These are phyloP conservation scores for Tetragnatha versicolor DNA, from an alignment of 1,140 invertebrate species.

Conservation along the genomic window DNA sequence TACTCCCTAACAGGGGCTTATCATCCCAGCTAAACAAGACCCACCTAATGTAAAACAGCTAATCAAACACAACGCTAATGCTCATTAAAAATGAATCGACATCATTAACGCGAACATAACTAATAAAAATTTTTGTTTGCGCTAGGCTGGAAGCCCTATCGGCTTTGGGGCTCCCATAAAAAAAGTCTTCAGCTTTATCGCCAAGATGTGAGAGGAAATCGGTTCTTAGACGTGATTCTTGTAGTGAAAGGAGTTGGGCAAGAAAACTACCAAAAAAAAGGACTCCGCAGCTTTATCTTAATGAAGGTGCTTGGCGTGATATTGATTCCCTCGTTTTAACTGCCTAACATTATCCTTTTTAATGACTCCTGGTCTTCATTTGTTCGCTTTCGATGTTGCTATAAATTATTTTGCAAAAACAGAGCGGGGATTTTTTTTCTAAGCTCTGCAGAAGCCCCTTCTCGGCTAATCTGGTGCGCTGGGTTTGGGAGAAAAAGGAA, in stretches of 20 bases:
- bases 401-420: slow-evolving; percentile 43
- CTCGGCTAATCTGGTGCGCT: slow-evolving; percentile 13
- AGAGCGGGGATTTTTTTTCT: not conserved
- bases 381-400: slow-evolving; percentile 41
- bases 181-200: slow-evolving; percentile 15
- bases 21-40: not conserved
- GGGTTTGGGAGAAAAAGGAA: not conserved
- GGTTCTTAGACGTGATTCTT: slow-evolving; percentile 29
- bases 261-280: not conserved
- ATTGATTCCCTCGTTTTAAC: slow-evolving; percentile 44
- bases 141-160: not conserved
- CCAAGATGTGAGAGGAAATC: not conserved
- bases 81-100: slow-evolving; percentile 47
- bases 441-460: not conserved
- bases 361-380: slow-evolving; percentile 38
- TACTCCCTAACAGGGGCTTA: too few species aligned
- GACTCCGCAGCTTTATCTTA: slow-evolving; percentile 35
- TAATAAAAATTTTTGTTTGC: slow-evolving; percentile 19
- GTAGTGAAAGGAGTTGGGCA: not conserved
- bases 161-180: not conserved
- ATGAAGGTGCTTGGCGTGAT: slow-evolving; percentile 27
- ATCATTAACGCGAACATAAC: slow-evolving; percentile 14
- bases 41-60: not conserved
- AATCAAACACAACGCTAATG: slow-evolving; percentile 13
- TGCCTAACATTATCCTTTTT: slow-evolving; percentile 39